Conservation (phyloP, 2,888 invertebrate species). For the Ametastegia equiseti region DNA sequence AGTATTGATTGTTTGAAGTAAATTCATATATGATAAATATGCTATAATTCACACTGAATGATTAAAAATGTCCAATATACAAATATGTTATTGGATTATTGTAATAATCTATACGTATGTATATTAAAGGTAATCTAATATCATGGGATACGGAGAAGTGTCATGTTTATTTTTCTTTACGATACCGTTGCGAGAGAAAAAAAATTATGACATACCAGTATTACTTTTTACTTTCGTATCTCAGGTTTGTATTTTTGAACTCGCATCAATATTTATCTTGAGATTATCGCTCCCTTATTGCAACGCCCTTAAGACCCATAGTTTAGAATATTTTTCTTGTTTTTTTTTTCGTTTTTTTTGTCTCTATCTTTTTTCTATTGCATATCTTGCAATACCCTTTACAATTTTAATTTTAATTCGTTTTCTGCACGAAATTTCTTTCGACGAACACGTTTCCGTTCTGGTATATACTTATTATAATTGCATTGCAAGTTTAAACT, state of each 20-base stretch:
- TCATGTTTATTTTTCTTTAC: conserved; percentile 33
- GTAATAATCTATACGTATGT: background rate
- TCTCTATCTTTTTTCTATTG: conserved; percentile 45
- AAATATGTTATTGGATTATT: conserved; percentile 33
- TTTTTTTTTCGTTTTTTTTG: too few species aligned
- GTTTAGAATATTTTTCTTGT: conserved; percentile 56
- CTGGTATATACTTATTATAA: background rate
- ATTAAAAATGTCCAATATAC: conserved; percentile 44
- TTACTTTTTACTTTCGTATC: conserved; percentile 52
- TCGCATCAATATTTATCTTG: conserved; percentile 22
- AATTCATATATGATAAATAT: conserved; percentile 62
- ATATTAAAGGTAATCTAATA: conserved; percentile 34
- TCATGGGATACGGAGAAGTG: conserved; percentile 30
- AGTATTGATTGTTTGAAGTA: conserved; percentile 66
- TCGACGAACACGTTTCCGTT: background rate
- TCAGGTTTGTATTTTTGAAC: conserved; percentile 20
- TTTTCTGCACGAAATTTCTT: background rate
- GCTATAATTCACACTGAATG: conserved; percentile 49
- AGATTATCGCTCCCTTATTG: conserved; percentile 49
- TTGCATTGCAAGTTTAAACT: conserved; percentile 44
- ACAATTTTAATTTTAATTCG: conserved; percentile 42
- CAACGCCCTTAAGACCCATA: conserved; percentile 56
- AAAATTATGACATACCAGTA: conserved; percentile 53
- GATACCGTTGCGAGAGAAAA: conserved; percentile 55
- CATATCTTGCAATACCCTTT: background rate